Percentiles rank a stretch among this genome's conserved stretches.
phyloP scores from a whole-genome alignment of 2,888 invertebrate genomes.

The Trachelus stipa region DNA sequence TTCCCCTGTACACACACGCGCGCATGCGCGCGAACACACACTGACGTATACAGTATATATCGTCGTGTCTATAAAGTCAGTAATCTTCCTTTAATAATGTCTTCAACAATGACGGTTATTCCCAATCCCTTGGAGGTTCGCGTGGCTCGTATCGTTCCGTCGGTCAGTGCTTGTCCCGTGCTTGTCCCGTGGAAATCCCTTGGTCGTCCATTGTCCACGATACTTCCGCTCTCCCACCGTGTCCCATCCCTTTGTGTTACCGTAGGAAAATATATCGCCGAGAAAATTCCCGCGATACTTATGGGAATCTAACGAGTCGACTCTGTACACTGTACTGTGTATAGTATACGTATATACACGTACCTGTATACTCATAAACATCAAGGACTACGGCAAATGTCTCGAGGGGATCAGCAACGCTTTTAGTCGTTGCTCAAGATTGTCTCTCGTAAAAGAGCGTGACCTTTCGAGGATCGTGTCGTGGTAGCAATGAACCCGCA shows the following conservation, averaged over 20 bases:
- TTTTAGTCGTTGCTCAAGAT: conserved; percentile 46
- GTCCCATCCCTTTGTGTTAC: neutral
- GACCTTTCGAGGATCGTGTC: conserved; percentile 43
- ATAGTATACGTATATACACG: too few species aligned
- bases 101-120: neutral
- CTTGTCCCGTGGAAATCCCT: neutral
- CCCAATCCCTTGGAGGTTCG: neutral
- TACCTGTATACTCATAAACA: neutral
- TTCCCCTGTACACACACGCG: too few species aligned
- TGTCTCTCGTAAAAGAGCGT: conserved; percentile 45
- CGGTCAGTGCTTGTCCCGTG: neutral
- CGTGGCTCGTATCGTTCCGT: neutral
- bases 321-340: neutral
- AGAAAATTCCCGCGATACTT: neutral
- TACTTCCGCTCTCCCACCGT: neutral
- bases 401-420: neutral
- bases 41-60: neutral
- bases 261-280: neutral
- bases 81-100: neutral
- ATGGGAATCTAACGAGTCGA: neutral
- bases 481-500: conserved; percentile 34
- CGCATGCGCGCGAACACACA: too few species aligned
- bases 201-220: neutral
- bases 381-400: neutral
- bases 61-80: neutral